A percentile compares a stretch with the other conserved stretches of the same genome.
phyloP scores from a whole-genome alignment of 2,888 invertebrate species.

The Anagyrus pseudococci region DNA sequence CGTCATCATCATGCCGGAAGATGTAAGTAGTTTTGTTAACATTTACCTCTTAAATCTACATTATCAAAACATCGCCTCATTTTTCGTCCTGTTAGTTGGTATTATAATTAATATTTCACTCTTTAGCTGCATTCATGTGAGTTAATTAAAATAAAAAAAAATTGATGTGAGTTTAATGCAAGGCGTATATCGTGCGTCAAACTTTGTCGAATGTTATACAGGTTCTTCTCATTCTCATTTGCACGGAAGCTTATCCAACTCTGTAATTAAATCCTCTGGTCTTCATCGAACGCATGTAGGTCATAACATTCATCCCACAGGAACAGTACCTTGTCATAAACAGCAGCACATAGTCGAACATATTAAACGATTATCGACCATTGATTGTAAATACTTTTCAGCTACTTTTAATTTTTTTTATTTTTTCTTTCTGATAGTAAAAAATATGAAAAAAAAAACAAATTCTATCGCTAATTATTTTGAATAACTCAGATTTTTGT shows the following conservation, averaged over 20 bases:
- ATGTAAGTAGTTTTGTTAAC: slow-evolving; percentile 40
- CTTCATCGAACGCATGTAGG: slow-evolving; percentile 49
- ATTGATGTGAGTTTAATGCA: slow-evolving; percentile 3
- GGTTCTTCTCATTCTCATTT: slow-evolving; percentile 52
- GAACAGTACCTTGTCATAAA: slow-evolving; percentile 55
- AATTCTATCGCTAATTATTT: slow-evolving; percentile 2
- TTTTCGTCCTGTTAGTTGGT: background rate
- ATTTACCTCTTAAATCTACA: background rate
- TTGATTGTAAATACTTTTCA: slow-evolving; percentile 53
- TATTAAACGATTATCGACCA: slow-evolving; percentile 57
- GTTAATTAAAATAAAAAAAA: background rate
- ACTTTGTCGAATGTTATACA: slow-evolving; percentile 39
- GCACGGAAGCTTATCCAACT: slow-evolving; percentile 49
- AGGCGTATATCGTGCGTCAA: slow-evolving; percentile 27
- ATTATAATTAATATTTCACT: slow-evolving; percentile 1
- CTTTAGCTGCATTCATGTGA: no score
- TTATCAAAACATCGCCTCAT: background rate
- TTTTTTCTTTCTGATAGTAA: slow-evolving; percentile 25
- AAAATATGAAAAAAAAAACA: slow-evolving; percentile 21
- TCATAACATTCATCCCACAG: slow-evolving; percentile 51
- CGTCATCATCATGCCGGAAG: slow-evolving; percentile 49
- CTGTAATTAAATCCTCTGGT: slow-evolving; percentile 46
- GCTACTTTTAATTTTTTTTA: slow-evolving; percentile 27
- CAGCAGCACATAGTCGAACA: slow-evolving; percentile 57
- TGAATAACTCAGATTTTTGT: slow-evolving; percentile 28